Base-by-base conservation (phyloP, 2,888 invertebrate genomes). In the Pachycephus smyrnensis region DNA sequence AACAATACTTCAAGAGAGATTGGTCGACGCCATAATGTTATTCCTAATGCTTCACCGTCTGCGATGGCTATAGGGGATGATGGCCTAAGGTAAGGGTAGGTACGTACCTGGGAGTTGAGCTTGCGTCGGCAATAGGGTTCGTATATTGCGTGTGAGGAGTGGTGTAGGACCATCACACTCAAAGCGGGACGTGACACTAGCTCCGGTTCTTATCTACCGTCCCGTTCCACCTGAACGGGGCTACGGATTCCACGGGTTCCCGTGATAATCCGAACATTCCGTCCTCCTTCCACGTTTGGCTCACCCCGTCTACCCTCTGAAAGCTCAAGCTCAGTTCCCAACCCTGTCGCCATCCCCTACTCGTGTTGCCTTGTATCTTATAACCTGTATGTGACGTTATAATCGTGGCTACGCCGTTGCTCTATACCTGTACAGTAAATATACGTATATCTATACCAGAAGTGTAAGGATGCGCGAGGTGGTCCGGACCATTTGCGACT, bases 111-210 rank as follows among this genome's bases (percentile, higher is more conserved):
- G 69, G 71, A 31, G 32, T n/a, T 31, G 30, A 32, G 73, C 73
- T 73, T 36, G 68, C 73, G 40, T 78, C 75, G 73, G 78, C 77
- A 77, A 78, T 78, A 77, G 75, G 73, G 76, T 75, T 77, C 75
- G 80, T 82, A 79, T 81, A 82, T 86, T 84, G 83, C 83, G 81
- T 82, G 83, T 79, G 82, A 83, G 83, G 81, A 84, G 81, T 79
- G 79, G 80, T 79, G 81, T 84, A 85, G 85, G 85, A 86, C 86
- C 87, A 88, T 89, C 88, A 86, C 87, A 88, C 88, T 90, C 87
- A 90, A 90, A 88, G 84, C 86, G 86, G 86, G 85, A 90, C 90
- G 90, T 90, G 90, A 90, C 90, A 86, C 86, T 86, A 85, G 87
- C 85, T 83, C 86, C 84, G 84, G 87, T 87, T 89, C 90, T 90